phyloP scores from a whole-genome alignment of 1,140 invertebrate genomes.

The Manduca sexta region DNA sequence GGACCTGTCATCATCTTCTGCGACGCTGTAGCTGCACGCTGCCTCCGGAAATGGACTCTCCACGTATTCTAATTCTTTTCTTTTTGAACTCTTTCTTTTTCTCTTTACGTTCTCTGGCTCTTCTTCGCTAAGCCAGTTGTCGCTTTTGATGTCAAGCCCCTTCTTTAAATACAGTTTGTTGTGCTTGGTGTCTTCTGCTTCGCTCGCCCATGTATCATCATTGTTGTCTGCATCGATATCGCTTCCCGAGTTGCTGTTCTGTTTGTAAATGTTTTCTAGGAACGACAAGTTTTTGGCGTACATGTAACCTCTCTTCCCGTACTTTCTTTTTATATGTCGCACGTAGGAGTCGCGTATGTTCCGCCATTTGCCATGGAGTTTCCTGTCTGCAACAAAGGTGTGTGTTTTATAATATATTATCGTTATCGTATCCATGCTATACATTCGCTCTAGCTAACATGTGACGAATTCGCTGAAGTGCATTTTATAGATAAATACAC shows the following conservation, averaged over 20 bases:
- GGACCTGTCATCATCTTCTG: slow-evolving; percentile 39
- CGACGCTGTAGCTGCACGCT: slow-evolving; percentile 8
- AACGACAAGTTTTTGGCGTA: slow-evolving; percentile 40
- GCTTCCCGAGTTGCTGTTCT: slow-evolving; percentile 20
- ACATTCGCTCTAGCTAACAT: too few species aligned
- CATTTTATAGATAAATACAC: too few species aligned
- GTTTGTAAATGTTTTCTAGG: slow-evolving; percentile 33
- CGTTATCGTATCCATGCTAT: too few species aligned
- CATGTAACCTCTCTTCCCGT: slow-evolving; percentile 31
- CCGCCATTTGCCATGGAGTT: slow-evolving; percentile 47
- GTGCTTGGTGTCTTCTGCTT: slow-evolving; percentile 17
- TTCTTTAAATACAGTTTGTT: slow-evolving; percentile 5
- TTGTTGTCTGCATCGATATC: slow-evolving; percentile 16
- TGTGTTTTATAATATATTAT: neutral
- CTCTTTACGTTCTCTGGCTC: slow-evolving; percentile 33
- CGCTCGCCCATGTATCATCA: slow-evolving; percentile 16
- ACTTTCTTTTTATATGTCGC: slow-evolving; percentile 26
- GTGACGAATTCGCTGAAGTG: too few species aligned
- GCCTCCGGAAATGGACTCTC: slow-evolving; percentile 19
- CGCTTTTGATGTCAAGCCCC: slow-evolving; percentile 5
- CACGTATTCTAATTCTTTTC: slow-evolving; percentile 27
- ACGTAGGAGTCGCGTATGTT: slow-evolving; percentile 54
- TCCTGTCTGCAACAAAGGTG: slow-evolving; percentile 29
- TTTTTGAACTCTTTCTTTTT: slow-evolving; percentile 21
- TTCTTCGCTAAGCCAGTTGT: slow-evolving; percentile 16